phyloP scores from a whole-genome alignment of 2,888 invertebrate genomes.

The Glyphotaelius pellucidus region DNA sequence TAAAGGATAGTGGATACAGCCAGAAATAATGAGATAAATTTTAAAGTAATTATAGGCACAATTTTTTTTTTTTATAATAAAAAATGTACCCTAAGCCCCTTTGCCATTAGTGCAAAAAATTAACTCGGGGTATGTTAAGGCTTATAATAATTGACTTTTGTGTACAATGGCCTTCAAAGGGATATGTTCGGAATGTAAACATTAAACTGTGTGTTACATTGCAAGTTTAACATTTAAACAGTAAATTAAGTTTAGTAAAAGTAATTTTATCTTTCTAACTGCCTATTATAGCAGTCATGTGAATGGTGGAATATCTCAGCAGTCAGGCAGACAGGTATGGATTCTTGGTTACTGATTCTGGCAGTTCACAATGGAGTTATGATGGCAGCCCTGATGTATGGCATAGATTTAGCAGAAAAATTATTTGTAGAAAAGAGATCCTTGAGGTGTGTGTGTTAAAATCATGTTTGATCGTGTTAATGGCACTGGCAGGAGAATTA shows the following conservation, averaged over 20 bases:
- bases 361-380: too few relatives aligned
- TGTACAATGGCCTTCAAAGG: neutral
- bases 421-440: too few relatives aligned
- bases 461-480: too few relatives aligned
- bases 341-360: neutral
- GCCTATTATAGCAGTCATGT: neutral
- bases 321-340: neutral
- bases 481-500: too few relatives aligned
- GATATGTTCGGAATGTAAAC: neutral
- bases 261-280: neutral
- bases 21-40: too few relatives aligned
- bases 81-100: neutral
- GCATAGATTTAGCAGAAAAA: too few relatives aligned
- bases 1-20: too few relatives aligned
- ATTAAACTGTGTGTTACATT: neutral
- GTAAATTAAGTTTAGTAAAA: neutral
- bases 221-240: neutral
- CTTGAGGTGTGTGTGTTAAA: too few relatives aligned
- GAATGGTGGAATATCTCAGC: neutral
- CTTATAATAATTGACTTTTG: neutral
- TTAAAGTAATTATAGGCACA: too few relatives aligned
- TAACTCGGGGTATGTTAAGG: neutral
- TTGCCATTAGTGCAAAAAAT: neutral
- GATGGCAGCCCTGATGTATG: too few relatives aligned
- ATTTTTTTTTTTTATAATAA: too few relatives aligned